Evolutionary conservation across 2,888 invertebrate species (phyloP).

Genomic region (Timema podura): DNA sequence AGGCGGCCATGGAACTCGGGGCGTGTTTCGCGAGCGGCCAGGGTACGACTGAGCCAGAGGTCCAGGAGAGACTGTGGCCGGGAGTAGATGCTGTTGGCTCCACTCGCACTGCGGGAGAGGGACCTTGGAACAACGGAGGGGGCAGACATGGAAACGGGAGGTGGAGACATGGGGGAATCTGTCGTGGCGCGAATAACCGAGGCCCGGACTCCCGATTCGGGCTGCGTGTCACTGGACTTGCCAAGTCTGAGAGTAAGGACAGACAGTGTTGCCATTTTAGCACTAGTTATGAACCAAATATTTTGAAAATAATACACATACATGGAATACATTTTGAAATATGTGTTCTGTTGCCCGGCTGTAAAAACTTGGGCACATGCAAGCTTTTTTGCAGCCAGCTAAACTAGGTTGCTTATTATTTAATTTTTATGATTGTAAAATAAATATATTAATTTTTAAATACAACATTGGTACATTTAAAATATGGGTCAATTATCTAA

Average conservation of each 20-base stretch:
- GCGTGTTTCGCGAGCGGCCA: conserved; percentile 37
- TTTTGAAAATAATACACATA: no score
- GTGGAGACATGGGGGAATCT: conserved; percentile 82
- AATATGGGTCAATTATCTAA: neutral
- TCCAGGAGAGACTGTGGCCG: conserved; percentile 56
- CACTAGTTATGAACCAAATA: no score
- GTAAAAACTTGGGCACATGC: no score
- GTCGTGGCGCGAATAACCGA: conserved; percentile 69
- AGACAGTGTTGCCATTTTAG: neutral
- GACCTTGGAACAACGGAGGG: conserved; percentile 24
- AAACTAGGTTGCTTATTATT: no score
- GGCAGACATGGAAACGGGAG: conserved; percentile 38
- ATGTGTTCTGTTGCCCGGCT: no score
- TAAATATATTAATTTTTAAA: no score
- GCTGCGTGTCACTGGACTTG: conserved; percentile 36
- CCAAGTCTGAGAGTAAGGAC: conserved; percentile 21
- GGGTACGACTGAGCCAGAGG: conserved; percentile 59
- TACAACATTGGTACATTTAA: neutral
- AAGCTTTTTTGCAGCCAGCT: no score
- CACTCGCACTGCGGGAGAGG: conserved; percentile 21
- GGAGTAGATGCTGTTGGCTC: conserved; percentile 39
- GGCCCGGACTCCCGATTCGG: conserved; percentile 45
- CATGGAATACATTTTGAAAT: no score
- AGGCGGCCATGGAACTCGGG: conserved; percentile 58
- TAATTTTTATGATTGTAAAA: no score